Percentiles rank a stretch among this genome's conserved stretches.
Conservation (phyloP, 2,797 vertebrate species). For the Acanthiza pusilla region DNA sequence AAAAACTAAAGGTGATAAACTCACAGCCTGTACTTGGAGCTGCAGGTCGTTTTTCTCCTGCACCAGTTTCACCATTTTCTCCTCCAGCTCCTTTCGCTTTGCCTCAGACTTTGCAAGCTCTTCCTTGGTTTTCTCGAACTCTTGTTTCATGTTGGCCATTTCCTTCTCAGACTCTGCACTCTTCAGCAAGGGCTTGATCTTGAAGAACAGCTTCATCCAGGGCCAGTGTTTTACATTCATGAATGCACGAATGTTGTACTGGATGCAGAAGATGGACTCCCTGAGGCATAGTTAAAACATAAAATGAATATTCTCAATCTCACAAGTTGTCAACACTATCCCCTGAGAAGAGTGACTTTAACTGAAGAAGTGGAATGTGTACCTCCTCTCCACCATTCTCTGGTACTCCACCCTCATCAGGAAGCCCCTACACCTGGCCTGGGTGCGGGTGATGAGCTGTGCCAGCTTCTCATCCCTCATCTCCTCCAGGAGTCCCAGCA, state of each 20-base stretch:
- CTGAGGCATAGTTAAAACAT: slow-evolving; percentile 38
- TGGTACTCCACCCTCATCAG: neutral
- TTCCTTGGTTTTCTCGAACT: slow-evolving; percentile 85
- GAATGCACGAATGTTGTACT: slow-evolving; percentile 78
- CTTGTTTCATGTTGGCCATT: slow-evolving; percentile 88
- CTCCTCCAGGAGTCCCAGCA: slow-evolving; percentile 77
- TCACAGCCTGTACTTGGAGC: slow-evolving; percentile 83
- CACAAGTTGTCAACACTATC: accelerated
- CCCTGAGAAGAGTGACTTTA: neutral
- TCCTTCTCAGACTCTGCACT: slow-evolving; percentile 90
- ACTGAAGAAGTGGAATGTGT: neutral
- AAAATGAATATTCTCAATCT: neutral
- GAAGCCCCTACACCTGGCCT: slow-evolving; percentile 53
- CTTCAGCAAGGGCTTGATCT: slow-evolving; percentile 88
- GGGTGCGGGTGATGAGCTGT: slow-evolving; percentile 78
- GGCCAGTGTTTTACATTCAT: slow-evolving; percentile 83
- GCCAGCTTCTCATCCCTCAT: slow-evolving; percentile 84
- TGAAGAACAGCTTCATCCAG: slow-evolving; percentile 95
- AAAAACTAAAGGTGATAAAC: neutral
- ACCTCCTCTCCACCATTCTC: slow-evolving; percentile 1
- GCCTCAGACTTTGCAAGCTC: slow-evolving; percentile 80
- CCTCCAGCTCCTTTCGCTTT: slow-evolving; percentile 86
- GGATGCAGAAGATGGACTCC: slow-evolving; percentile 77
- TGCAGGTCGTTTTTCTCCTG: slow-evolving; percentile 88
- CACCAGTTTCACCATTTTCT: slow-evolving; percentile 85